Evolutionary conservation across 2,888 invertebrate genomes (phyloP), one percentile per base, ranked within the genome.

Genomic region (Deilephila elpenor): DNA sequence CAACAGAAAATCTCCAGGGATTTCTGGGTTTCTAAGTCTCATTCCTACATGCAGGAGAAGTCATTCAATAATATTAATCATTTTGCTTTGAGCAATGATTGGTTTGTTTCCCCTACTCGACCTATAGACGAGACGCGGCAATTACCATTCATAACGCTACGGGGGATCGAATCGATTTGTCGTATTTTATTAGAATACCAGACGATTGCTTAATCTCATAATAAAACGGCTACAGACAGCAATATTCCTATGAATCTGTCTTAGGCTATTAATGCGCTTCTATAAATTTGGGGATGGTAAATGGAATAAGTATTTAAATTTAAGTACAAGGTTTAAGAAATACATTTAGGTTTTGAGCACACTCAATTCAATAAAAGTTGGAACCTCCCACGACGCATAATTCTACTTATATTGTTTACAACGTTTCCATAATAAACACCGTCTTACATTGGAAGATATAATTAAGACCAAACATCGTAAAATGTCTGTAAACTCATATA

Each of bases 101-200:
- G 64, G 64, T 64, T 37, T 64, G 14, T n/a, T 64, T n/a, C 37
- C 64, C 44, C 64, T 20, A 44, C 44, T 44, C 37, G 37, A 19
- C 7, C 0, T 62, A 37, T 62, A 34, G n/a, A 34, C 37, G 62
- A 34, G 37, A 8, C 34, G n/a, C 62, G 37, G 20, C 14, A 11
- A 64, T 64, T 44, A 64, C 37, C 20, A 37, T 64, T 64, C 14
- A 37, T 44, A 20, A 44, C 11, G 64, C 64, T 37, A 32, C 17
- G 32, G 29, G 29, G 61, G 32, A 44, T 64, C 20, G 11, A n/a
- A 64, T 64, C 37, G 20, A 64, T 64, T 64, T 61, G 64, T 44
- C 20, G 5, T 61, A 32, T 61, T 61, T 32, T 44, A 44, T 44
- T 44, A 44, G 44, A 44, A 14, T 44, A 44, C 44, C 11, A 14